These are phyloP conservation scores for Ceratothoa steindachneri DNA, from an alignment of 2,888 invertebrate genomes.

Conservation along the genomic window DNA sequence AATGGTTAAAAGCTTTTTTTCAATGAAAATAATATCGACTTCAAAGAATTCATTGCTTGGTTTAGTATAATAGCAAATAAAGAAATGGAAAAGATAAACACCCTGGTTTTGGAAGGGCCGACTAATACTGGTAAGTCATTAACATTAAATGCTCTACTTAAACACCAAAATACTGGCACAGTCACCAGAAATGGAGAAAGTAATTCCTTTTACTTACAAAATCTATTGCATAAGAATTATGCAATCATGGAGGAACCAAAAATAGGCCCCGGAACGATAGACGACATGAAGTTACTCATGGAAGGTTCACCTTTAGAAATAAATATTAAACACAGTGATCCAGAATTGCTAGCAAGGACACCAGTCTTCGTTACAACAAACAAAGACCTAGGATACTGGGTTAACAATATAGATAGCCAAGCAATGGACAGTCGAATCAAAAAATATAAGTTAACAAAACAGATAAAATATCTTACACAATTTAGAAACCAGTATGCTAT, in stretches of 20 bases:
- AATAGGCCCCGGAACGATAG: background rate
- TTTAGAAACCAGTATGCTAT: background rate
- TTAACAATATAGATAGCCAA: background rate
- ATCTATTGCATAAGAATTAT: background rate
- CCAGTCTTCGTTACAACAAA: slow-evolving; percentile 7
- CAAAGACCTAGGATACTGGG: background rate
- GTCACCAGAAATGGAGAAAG: background rate
- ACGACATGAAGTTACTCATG: background rate
- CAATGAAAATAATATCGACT: background rate
- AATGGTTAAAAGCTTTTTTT: background rate
- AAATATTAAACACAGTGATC: background rate
- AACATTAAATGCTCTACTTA: background rate
- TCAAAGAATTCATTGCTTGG: slow-evolving; percentile 6
- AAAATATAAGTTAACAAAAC: background rate
- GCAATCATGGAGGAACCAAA: background rate
- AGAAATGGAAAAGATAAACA: background rate
- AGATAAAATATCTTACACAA: background rate
- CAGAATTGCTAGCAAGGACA: background rate
- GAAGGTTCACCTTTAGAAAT: background rate
- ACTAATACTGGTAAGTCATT: slow-evolving; percentile 6
- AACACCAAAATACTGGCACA: background rate
- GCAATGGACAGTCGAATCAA: background rate
- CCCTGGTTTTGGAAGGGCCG: background rate
- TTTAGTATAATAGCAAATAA: slow-evolving; percentile 1
- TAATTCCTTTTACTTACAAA: background rate